Base-by-base conservation (phyloP, 2,797 vertebrate species). In the Cyclopterus lumpus region DNA sequence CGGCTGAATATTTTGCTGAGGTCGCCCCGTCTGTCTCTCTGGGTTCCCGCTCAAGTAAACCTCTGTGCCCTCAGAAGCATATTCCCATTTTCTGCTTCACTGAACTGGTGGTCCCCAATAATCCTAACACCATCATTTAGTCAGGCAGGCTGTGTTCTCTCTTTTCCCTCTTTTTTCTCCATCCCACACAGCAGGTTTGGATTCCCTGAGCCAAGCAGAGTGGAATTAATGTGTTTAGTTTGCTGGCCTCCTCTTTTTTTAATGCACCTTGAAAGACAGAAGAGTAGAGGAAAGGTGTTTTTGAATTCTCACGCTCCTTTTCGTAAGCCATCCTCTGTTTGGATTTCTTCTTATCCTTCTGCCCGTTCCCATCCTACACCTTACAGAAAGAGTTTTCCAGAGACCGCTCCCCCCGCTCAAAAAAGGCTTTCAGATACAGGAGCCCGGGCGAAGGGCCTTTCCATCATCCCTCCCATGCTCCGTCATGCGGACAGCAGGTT, bases 31-130 rank as follows among this genome's bases (percentile, higher is more conserved):
- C 76, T 70, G 89, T 86, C 87, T 84, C 81, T 83, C 74, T 57
- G 82, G 83, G 83, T 86, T 91, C 90, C 83, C 81, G 76, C 88
- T 88, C 87, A 87, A 88, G 86, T 91, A 92, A 92, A 92, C 93
- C 65, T 86, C 82, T 83, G 82, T 46, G 88, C 84, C 91, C 91
- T 93, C 83, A 83, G 88, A 90, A 91, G 88, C 92, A 91, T 88
- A 92, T 94, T 95, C 93, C 93, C 89, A 95, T 95, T 95, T 95
- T 94, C 94, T 88, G 94, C 94, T 94, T 94, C 94, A 93, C 76
- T 94, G 94, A 95, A 91, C 93, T 91, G 92, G 86, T 81, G 91
- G 91, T 91, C 88, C 87, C 92, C 93, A 93, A 94, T 94, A 95
- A 95, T 94, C 93, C 93, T 84, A 93, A 94, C 93, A 91, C 92